Evolutionary conservation across 2,888 invertebrate species (phyloP).

Genomic region (Doris montereyensis): DNA sequence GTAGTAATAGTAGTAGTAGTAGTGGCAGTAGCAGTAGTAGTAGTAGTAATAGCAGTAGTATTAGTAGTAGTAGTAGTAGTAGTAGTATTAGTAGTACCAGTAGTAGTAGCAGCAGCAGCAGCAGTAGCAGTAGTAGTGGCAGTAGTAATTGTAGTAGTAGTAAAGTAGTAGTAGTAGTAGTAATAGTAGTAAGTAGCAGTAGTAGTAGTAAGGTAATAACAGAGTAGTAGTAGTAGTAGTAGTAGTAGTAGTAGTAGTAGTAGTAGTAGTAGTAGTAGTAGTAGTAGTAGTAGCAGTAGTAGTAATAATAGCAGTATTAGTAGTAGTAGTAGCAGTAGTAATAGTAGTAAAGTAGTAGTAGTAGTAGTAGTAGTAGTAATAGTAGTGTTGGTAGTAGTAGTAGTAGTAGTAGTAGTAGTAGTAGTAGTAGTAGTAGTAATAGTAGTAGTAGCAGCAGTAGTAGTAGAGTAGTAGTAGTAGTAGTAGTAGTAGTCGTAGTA

Average conservation of each 20-base stretch:
- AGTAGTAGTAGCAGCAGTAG: conserved; percentile 38
- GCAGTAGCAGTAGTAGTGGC: conserved; percentile 10
- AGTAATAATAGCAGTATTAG: conserved; percentile 32
- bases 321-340: conserved; percentile 29
- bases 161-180: conserved; percentile 39
- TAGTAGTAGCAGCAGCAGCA: conserved; percentile 35
- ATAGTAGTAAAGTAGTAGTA: conserved; percentile 16
- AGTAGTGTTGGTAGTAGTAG: conserved; percentile 25
- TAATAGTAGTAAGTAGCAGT: conserved; percentile 36
- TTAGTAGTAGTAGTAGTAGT: conserved; percentile 29
- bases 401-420: conserved; percentile 36
- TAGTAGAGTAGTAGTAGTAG: conserved; percentile 3
- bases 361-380: conserved; percentile 33
- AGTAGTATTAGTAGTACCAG: conserved; percentile 34
- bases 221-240: conserved; percentile 38
- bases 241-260: conserved; percentile 39
- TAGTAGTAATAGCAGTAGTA: conserved; percentile 33
- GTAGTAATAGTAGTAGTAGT: conserved; percentile 29
- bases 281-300: conserved; percentile 38
- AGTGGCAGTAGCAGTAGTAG: conserved; percentile 4
- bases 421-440: conserved; percentile 37
- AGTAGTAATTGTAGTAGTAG: conserved; percentile 31
- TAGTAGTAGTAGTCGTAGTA: conserved; percentile 25
- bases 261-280: conserved; percentile 38
- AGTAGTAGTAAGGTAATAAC: conserved; percentile 39